Evolutionary conservation across 2,113 vertebrate species (phyloP), one percentile per base, ranked within the genome.

Genomic region (Spheniscus mendiculus): DNA sequence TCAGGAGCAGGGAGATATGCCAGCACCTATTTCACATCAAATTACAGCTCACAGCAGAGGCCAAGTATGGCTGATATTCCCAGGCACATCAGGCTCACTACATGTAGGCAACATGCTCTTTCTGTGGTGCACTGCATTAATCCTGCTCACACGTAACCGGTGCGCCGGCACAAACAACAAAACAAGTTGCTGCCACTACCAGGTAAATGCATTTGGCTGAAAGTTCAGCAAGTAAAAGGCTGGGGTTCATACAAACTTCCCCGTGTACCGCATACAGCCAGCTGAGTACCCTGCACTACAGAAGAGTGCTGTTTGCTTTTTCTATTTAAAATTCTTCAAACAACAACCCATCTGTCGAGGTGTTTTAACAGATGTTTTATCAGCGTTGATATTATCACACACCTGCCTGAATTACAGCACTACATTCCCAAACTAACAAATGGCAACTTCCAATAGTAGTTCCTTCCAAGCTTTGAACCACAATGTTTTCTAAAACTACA

Each of bases 261-360:
- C 5, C 0, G 3, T 4, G 62, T 7, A 3, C 32, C 0, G 0
- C 15, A 8, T 1, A 9, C 32, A 20, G 29, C 30, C 62, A 23
- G 47, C 20, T 2, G 19, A 53, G 40, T 3, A 25, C 25, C 23
- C 21, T 5, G 27, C 19, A 8, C 63, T n/a, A 22, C 27, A 21
- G 44, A 17, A 15, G 5, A n/a, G 15, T 3, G 32, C 22, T 10
- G 4, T 16, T 40, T 34, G 61, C 50, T n/a, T 27, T 17, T 38
- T 9, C 50, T 44, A 8, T 9, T 65, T 18, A 29, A 36, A 50
- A 42, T 45, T n/a, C 38, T 58, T 59, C 66, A n/a, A 38, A 5
- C 49, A 58, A 6, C 38, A 0, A 30, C 20, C 38, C n/a, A 38
- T 19, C 73, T 47, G 45, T 21, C 1, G 0, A 40, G n/a, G 32